Conservation (phyloP, 2,113 vertebrate genomes). For the Macrotis lagotis region DNA sequence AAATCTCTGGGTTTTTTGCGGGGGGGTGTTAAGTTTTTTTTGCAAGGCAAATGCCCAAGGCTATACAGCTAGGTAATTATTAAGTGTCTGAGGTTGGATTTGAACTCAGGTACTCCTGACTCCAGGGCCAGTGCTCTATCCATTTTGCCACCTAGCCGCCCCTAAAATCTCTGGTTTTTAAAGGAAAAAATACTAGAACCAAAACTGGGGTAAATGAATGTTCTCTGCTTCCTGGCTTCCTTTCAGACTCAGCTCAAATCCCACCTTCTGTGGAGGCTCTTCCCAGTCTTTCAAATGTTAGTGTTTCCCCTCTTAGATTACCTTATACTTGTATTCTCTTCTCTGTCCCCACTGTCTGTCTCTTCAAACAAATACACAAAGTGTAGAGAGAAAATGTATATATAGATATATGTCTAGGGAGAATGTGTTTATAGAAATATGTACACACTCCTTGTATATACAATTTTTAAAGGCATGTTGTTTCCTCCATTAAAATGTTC, state of each 20-base stretch:
- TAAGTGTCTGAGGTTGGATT: no score
- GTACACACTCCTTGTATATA: background rate
- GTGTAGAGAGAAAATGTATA: no score
- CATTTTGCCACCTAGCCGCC: no score
- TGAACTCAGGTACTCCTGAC: no score
- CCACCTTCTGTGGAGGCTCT: background rate
- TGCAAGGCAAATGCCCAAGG: no score
- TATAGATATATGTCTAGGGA: background rate
- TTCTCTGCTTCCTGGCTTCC: background rate
- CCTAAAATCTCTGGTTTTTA: background rate
- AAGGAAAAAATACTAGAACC: slow-evolving; percentile 14
- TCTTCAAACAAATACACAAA: no score
- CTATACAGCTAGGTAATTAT: no score
- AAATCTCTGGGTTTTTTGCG: no score
- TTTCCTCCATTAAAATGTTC: background rate
- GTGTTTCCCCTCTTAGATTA: background rate
- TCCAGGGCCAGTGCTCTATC: no score
- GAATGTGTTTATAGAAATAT: background rate
- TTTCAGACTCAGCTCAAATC: background rate
- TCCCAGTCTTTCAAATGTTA: background rate
- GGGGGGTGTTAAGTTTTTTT: no score
- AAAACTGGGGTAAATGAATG: background rate
- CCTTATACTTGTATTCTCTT: background rate
- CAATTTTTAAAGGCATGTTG: background rate
- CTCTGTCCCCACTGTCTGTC: no score